Evolutionary conservation across 53 echinoderm and acorn worm genomes (phyloP).

Genomic region (Echinarachnius parma): DNA sequence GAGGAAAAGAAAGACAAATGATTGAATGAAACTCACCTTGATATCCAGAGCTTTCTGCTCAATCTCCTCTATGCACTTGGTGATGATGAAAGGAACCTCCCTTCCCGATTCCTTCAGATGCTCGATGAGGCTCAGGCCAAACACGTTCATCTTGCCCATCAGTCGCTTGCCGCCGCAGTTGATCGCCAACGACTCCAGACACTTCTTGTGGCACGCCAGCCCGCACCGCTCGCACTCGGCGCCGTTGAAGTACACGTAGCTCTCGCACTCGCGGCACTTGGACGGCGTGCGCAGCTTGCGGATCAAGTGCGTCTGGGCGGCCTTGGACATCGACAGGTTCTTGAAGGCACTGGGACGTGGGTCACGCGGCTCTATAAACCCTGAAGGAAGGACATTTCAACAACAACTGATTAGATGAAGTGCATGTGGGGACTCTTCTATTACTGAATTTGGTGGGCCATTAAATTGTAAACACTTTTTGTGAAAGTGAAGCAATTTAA

Average conservation of each 20-base stretch:
- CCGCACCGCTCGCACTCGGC: slow-evolving; percentile 95
- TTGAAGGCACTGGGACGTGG: slow-evolving; percentile 87
- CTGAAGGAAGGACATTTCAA: slow-evolving; percentile 28
- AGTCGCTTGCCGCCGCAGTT: slow-evolving; percentile 93
- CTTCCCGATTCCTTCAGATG: slow-evolving; percentile 75
- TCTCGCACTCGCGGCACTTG: slow-evolving; percentile 98
- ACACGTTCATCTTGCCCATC: slow-evolving; percentile 94
- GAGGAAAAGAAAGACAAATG: no score
- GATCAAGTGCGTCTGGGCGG: slow-evolving; percentile 82
- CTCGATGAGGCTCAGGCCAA: slow-evolving; percentile 73
- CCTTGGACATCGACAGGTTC: slow-evolving; percentile 81
- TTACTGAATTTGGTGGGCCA: no score
- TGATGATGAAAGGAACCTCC: slow-evolving; percentile 86
- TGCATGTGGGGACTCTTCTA: no score
- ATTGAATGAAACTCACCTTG: slow-evolving; percentile 84
- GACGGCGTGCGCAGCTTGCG: slow-evolving; percentile 94
- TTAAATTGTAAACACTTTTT: no score
- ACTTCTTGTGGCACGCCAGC: slow-evolving; percentile 97
- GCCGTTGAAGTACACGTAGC: slow-evolving; percentile 98
- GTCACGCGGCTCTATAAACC: slow-evolving; percentile 63
- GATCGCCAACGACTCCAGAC: slow-evolving; percentile 92
- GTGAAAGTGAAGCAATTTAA: no score
- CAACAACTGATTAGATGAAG: no score
- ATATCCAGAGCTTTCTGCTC: slow-evolving; percentile 66
- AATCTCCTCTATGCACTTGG: slow-evolving; percentile 85